A percentile compares a stretch with the other conserved stretches of the same genome.
Evolutionary conservation across 2,888 invertebrate species (phyloP).

Genomic region (Bombyx huttoni): DNA sequence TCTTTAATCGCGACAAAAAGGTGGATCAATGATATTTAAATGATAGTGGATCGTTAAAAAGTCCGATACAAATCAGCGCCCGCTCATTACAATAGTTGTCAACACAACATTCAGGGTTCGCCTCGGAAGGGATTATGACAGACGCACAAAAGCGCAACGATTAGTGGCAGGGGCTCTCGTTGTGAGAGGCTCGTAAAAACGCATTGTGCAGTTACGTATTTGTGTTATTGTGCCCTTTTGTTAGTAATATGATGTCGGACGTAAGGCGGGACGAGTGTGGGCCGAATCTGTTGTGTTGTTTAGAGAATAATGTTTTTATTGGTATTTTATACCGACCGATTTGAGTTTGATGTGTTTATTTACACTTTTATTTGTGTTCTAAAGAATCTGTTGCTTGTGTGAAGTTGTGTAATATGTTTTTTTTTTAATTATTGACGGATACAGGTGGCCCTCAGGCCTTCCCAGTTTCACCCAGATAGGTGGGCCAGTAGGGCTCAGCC

Average conservation of each 20-base stretch:
- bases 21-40: neutral
- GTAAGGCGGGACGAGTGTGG: neutral
- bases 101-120: constrained; percentile 21
- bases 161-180: constrained; percentile 28
- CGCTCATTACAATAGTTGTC: constrained; percentile 40
- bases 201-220: constrained; percentile 3
- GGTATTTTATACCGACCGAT: constrained; percentile 2
- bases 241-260: neutral
- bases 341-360: constrained; percentile 3
- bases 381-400: neutral
- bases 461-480: too few species aligned
- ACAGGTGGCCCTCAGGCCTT: too few species aligned
- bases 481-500: too few species aligned
- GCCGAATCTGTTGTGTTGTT: neutral
- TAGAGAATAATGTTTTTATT: neutral
- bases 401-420: too few species aligned
- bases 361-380: constrained; percentile 5
- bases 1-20: neutral
- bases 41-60: constrained; percentile 18
- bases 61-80: constrained; percentile 1
- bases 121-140: constrained; percentile 23
- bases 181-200: constrained; percentile 9
- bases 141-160: constrained; percentile 38
- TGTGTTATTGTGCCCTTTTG: constrained; percentile 2
- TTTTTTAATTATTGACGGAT: too few species aligned